Percentiles rank a stretch among this genome's conserved stretches.
phyloP scores from a whole-genome alignment of 2,113 vertebrate species.

The Peucedramus taeniatus region DNA sequence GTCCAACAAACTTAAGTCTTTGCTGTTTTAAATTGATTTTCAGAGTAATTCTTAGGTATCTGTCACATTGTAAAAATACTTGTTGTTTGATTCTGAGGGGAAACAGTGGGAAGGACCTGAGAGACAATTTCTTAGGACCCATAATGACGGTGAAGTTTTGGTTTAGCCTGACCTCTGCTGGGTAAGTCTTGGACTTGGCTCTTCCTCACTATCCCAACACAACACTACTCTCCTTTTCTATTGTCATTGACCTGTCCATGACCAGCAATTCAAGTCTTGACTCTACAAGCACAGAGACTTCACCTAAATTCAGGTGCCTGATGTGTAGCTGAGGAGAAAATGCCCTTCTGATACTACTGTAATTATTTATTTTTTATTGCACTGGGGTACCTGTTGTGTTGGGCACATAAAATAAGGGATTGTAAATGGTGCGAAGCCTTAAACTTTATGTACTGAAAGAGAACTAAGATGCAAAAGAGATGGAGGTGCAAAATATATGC shows the following conservation, averaged over 20 bases:
- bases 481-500: not conserved
- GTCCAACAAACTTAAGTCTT: not conserved
- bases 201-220: not conserved
- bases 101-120: not conserved
- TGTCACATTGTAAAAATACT: not conserved
- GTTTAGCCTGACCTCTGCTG: slow-evolving; percentile 50
- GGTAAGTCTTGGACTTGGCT: not conserved
- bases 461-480: not conserved
- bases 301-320: not conserved
- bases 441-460: not conserved
- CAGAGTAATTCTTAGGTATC: not conserved
- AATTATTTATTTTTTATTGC: not conserved
- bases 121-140: not conserved
- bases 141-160: not conserved
- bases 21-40: not conserved
- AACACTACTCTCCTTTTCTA: not conserved
- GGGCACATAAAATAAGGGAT: not conserved
- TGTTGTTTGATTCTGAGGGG: not conserved
- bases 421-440: not conserved
- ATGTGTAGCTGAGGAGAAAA: not conserved
- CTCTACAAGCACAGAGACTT: not conserved
- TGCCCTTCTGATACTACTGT: not conserved
- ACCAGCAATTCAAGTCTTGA: not conserved
- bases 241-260: not conserved
- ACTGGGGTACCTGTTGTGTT: not conserved